Conservation (phyloP, 2,113 vertebrate species). For the human (Homo sapiens) region GRCh38 chr6:40402001-40402500, state of each 20-base stretch:
- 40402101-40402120: neutral
- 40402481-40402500: neutral
- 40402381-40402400: neutral
- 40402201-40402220: neutral
- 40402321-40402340: neutral
- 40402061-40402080: neutral
- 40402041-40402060: neutral
- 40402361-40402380: neutral
- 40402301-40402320: neutral
- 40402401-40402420: neutral
- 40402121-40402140: fast-evolving
- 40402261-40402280: neutral
- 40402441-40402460: neutral
- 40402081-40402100: neutral
- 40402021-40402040: neutral
- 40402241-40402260: neutral
- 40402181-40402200: too few relatives aligned
- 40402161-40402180: fast-evolving
- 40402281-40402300: neutral
- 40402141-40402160: neutral
- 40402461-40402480: neutral
- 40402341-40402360: neutral
- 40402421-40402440: neutral
- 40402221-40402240: neutral
- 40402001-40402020: neutral